Conservation (phyloP, 1,140 invertebrate genomes). For the Drosophila baimaii region DNA sequence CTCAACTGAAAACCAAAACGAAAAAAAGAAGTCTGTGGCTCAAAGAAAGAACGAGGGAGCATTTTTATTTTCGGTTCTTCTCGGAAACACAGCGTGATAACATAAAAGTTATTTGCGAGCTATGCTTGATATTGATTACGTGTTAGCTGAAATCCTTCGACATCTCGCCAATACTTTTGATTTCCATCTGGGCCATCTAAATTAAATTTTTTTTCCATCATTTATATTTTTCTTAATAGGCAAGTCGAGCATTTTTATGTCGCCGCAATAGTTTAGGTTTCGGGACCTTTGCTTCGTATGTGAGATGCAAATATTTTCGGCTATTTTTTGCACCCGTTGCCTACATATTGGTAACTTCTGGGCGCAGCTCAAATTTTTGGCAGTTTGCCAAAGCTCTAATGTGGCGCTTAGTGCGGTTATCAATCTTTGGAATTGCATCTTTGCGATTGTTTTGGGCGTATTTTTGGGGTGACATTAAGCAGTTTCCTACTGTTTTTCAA, state of each 20-base stretch:
- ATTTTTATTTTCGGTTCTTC: too few species aligned
- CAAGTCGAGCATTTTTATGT: neutral
- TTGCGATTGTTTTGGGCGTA: neutral
- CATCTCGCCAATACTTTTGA: conserved; percentile 7
- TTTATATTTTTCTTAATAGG: conserved; percentile 12
- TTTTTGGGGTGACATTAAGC: neutral
- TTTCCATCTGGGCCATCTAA: too few species aligned
- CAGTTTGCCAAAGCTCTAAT: neutral
- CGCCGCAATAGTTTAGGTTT: neutral
- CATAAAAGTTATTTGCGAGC: too few species aligned
- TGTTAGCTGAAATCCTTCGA: too few species aligned
- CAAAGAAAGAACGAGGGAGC: too few species aligned
- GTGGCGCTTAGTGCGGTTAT: neutral
- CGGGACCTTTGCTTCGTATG: neutral
- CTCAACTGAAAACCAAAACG: too few species aligned
- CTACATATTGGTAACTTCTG: neutral
- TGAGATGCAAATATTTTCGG: neutral
- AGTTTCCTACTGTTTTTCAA: neutral
- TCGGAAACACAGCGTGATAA: too few species aligned
- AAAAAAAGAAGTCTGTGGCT: too few species aligned
- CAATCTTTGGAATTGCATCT: neutral
- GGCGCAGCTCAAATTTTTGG: neutral
- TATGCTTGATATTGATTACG: too few species aligned
- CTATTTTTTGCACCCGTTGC: neutral
- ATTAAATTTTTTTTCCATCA: neutral